Evolutionary conservation across 2,797 vertebrate species (phyloP).

Genomic region (Cephalopachus bancanus): DNA sequence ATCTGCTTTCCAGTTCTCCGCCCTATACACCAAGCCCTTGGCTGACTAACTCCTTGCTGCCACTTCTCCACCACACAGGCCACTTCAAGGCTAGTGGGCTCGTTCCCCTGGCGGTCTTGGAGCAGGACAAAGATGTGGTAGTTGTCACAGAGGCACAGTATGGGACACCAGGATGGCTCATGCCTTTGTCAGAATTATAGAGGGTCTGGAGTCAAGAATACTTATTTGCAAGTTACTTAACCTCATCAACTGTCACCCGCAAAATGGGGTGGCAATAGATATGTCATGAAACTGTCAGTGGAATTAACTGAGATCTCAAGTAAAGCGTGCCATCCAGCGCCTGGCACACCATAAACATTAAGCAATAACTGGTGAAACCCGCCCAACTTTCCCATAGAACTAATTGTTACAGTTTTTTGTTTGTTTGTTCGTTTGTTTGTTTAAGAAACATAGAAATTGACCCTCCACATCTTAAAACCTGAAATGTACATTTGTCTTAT

Average conservation of each 20-base stretch:
- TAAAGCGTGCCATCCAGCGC: neutral
- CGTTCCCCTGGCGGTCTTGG: neutral
- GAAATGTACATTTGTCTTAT: too few relatives aligned
- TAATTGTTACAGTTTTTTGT: too few relatives aligned
- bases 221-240: neutral
- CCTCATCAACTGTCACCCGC: neutral
- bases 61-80: neutral
- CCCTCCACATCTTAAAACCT: too few relatives aligned
- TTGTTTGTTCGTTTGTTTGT: too few relatives aligned
- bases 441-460: too few relatives aligned
- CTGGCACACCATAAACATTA: neutral
- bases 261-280: neutral
- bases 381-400: too few relatives aligned
- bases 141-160: neutral
- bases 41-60: accelerated
- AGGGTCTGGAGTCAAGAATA: neutral
- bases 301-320: neutral
- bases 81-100: accelerated
- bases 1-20: neutral
- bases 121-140: neutral
- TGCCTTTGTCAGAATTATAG: neutral
- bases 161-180: neutral
- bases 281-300: neutral
- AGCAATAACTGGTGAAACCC: neutral
- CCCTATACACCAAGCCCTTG: neutral